Conservation (phyloP, 2,888 invertebrate species). For the Dryococelus australis region DNA sequence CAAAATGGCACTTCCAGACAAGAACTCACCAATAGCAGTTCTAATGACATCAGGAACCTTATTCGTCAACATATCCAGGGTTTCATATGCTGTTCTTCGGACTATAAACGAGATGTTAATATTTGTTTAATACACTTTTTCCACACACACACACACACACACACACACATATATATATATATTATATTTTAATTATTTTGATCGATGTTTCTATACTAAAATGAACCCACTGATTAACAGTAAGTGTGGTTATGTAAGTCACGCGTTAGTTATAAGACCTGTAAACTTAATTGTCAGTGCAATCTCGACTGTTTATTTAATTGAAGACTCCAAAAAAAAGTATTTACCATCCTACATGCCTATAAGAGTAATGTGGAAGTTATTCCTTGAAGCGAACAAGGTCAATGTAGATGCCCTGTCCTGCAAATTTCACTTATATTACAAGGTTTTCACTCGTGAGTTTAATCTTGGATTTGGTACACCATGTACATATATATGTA, state of each 20-base stretch:
- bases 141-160: too few relatives aligned
- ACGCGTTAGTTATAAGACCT: too few relatives aligned
- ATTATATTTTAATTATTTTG: too few relatives aligned
- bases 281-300: too few relatives aligned
- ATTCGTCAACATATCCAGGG: neutral
- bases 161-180: too few relatives aligned
- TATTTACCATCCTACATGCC: slow-evolving; percentile 16
- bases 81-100: neutral
- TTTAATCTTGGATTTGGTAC: slow-evolving; percentile 29
- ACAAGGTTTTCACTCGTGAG: slow-evolving; percentile 27
- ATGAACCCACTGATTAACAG: too few relatives aligned
- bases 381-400: slow-evolving; percentile 21
- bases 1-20: neutral
- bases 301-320: neutral
- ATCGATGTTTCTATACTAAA: too few relatives aligned
- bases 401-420: neutral
- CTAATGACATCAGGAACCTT: neutral
- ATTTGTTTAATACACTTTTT: neutral
- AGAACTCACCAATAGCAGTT: neutral
- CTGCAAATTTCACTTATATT: slow-evolving; percentile 26
- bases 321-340: neutral
- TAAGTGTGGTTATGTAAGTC: too few relatives aligned
- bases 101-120: slow-evolving; percentile 12
- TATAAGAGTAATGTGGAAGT: slow-evolving; percentile 26
- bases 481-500: slow-evolving; percentile 28